Evolutionary conservation across 2,113 vertebrate species (phyloP).

Genomic region (Mus musculus): GRCm39 chr15:8758501-8759000

Average conservation of each 20-base stretch:
- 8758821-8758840: not conserved
- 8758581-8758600: not conserved
- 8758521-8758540: not conserved
- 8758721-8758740: not conserved
- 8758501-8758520: not conserved
- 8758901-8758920: not conserved
- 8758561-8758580: not conserved
- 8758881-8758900: not conserved
- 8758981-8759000: not conserved
- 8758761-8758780: not conserved
- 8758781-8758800: not conserved
- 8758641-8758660: not conserved
- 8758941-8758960: not conserved
- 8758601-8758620: not conserved
- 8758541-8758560: not conserved
- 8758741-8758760: not conserved
- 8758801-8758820: not conserved
- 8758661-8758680: not conserved
- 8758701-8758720: not conserved
- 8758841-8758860: not conserved
- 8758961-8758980: not conserved
- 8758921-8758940: conserved; percentile 10
- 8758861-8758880: not conserved
- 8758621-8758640: not conserved
- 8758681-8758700: not conserved